Evolutionary conservation across 2,888 invertebrate species (phyloP), one percentile per base, ranked within the genome.

Genomic region (Nymphalis polychloros): DNA sequence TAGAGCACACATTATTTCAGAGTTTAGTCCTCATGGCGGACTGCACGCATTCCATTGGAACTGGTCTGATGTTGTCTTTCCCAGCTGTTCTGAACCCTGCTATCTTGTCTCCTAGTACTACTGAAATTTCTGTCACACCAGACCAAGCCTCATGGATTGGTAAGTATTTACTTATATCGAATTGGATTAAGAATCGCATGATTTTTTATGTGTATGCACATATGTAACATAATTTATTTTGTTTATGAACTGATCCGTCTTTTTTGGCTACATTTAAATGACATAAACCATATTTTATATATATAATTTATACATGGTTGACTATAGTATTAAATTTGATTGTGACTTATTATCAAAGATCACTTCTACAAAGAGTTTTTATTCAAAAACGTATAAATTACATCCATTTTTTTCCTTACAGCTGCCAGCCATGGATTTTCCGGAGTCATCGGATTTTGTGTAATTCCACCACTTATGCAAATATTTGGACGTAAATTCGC

Each of bases 61-160:
- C 72, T 1, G 84, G 84, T 2, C 67, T 80, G 1, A 78, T 80
- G 73, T 16, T 82, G 13, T 74, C 79, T 0, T 83, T 78, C 19
- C 82, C 84, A 7, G 71, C 81, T 0, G 78, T 83, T 0, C 68
- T 85, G n/a, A 79, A 77, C 16, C 78, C 82, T 0, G 77, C 78
- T 1, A 73, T 85, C 2, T n/a, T 80, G 13, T 73, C 78, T 10
- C 63, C 75, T 0, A 79, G 81, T 57, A 73, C 69, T 46, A 80
- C 81, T 3, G 71, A 69, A 8, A 81, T 85, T 23, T 76, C 23
- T 4, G 81, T 78, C 0, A 82, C 83, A 5, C 47, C 76, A 2
- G 74, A 75, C 8, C 74, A 84, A 60, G 81, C 81, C n/a, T 81
- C 84, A 7, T 85, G 83, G 84, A 79, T 85, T 46, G 78, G 85